phyloP scores from a whole-genome alignment of 1,140 invertebrate genomes.

The Sinella curviseta region DNA sequence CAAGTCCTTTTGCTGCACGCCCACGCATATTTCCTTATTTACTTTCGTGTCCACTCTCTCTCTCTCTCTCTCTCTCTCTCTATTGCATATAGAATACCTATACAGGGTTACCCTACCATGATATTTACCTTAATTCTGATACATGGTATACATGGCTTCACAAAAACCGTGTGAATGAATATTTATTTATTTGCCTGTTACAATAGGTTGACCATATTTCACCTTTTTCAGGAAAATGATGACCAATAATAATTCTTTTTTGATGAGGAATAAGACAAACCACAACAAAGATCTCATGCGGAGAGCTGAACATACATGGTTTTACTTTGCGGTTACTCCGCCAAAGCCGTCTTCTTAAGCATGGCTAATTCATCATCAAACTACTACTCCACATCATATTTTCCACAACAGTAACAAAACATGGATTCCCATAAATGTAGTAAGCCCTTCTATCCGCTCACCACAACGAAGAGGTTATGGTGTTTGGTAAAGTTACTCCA shows the following conservation, averaged over 20 bases:
- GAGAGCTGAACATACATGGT: slow-evolving; percentile 9
- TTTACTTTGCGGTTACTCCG: too few relatives aligned
- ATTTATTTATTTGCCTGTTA: not conserved
- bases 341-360: not conserved
- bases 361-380: slow-evolving; percentile 8
- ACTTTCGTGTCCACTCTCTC: too few relatives aligned
- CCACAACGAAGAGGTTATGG: too few relatives aligned
- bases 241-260: slow-evolving; percentile 1
- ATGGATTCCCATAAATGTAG: not conserved
- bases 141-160: too few relatives aligned
- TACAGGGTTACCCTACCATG: too few relatives aligned
- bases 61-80: too few relatives aligned
- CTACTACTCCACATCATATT: not conserved
- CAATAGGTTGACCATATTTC: not conserved
- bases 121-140: too few relatives aligned
- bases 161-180: not conserved
- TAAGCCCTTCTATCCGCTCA: too few relatives aligned
- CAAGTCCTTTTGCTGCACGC: not conserved
- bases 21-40: slow-evolving; percentile 6
- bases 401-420: not conserved
- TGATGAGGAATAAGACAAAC: not conserved
- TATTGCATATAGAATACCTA: too few relatives aligned
- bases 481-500: not conserved
- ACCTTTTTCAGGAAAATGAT: not conserved
- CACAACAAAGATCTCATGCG: slow-evolving; percentile 6